Conservation (phyloP, 2,797 vertebrate species). For the Chloroceryle amazona region DNA sequence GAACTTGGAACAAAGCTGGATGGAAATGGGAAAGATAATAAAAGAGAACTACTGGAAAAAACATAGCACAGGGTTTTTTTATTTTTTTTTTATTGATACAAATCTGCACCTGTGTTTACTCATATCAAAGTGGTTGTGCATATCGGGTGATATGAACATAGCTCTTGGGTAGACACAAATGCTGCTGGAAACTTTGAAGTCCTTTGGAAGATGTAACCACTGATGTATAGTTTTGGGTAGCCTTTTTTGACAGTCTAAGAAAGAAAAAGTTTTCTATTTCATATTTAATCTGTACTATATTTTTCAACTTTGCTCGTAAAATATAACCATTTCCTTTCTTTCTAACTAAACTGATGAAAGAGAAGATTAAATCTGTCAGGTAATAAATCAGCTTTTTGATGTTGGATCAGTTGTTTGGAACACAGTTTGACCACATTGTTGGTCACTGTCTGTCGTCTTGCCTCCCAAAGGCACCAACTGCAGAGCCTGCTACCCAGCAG, state of each 20-base stretch:
- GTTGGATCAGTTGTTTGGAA: background rate
- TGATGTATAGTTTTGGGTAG: background rate
- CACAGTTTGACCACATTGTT: background rate
- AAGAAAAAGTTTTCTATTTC: background rate
- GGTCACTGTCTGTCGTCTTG: background rate
- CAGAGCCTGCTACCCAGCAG: accelerated
- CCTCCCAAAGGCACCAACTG: background rate
- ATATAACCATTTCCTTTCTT: background rate
- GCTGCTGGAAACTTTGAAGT: background rate
- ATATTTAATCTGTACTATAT: background rate
- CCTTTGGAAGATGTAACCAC: background rate
- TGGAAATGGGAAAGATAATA: background rate
- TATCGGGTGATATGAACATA: background rate
- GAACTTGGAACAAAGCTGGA: background rate
- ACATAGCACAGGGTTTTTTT: background rate
- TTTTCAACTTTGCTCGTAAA: background rate
- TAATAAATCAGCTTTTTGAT: constrained; percentile 18
- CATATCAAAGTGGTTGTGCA: background rate
- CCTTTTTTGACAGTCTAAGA: background rate
- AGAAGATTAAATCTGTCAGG: constrained; percentile 1
- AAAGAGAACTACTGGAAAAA: constrained; percentile 6
- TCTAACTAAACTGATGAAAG: constrained; percentile 12
- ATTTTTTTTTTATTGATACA: background rate
- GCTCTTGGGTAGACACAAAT: background rate
- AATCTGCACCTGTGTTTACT: constrained; percentile 38